Base-by-base conservation (phyloP, 2,888 invertebrate species). In the Dascillus cervinus region DNA sequence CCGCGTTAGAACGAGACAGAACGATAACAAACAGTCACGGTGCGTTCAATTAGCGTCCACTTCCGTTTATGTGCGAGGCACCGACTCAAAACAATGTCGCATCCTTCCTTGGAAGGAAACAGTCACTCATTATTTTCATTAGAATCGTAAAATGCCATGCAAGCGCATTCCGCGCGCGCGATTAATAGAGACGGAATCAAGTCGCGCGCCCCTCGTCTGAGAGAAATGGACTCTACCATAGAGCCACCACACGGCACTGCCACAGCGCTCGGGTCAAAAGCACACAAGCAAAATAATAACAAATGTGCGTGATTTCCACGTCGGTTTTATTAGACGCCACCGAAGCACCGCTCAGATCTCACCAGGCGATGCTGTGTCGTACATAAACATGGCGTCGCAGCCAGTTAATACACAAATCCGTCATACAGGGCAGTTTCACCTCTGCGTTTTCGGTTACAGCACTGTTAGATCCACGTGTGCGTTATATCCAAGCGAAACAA, bases 281-380 rank as follows among this genome's bases (percentile, higher is more conserved):
- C 72, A 73, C 71, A 67, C 67, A 69, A 71, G 69, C 75, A 76
- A 77, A 77, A 77, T 76, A 77, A 77, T 72, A 77, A 77, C 77
- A 77, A 75, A 74, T 73, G 72, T 73, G 73, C 73, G 72, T 71
- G 72, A 67, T 67, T 67, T 68, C 45, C 57, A 56, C 58, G 55
- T 46, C 50, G 51, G 34, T 28, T 22, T 21, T 14, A 19, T 11
- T 26, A 29, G 31, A 13, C 22, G 11, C 20, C 17, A 32, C 32
- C 12, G 11, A 5, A 27, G 21, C 15, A 28, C 28, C 28, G 22
- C 27, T 38, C 20, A 32, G 19, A 34, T 32, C 30, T 11, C 34
- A 27, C 13, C 26, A 14, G 25, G 21, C 29, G 23, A 26, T 26
- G 15, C 27, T 22, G 10, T 17, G 27, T 12, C 29, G 15, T 14